Evolutionary conservation across 2,113 vertebrate species (phyloP).

Genomic region (Microtus montanus): DNA sequence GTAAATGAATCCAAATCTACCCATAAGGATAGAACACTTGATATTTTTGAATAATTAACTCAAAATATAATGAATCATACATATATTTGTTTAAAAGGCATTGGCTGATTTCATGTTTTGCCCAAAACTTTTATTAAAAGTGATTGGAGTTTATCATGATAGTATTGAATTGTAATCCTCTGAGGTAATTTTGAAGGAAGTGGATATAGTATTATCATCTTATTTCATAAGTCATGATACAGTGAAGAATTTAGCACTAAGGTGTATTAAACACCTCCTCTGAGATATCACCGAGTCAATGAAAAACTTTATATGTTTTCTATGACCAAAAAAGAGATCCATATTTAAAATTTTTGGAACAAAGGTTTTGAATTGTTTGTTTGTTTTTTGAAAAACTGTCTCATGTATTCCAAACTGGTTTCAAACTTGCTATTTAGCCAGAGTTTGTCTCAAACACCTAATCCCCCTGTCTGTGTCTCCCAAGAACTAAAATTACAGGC

Average conservation of each 20-base stretch:
- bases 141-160: background rate
- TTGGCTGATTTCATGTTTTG: background rate
- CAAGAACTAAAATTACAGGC: background rate
- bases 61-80: background rate
- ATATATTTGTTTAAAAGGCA: background rate
- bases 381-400: background rate
- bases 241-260: background rate
- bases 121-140: background rate
- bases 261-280: background rate
- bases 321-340: background rate
- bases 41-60: constrained; percentile 3
- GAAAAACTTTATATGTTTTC: background rate
- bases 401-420: background rate
- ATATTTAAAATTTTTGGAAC: background rate
- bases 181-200: background rate
- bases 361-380: background rate
- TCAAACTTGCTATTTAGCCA: background rate
- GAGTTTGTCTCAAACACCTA: background rate
- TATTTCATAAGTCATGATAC: background rate
- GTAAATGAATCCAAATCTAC: background rate
- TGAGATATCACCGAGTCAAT: background rate
- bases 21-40: background rate
- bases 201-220: background rate
- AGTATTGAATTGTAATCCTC: background rate
- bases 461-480: background rate